Evolutionary conservation across 2,113 vertebrate species (phyloP), one percentile per base, ranked within the genome.

Genomic region (Rynchops niger): DNA sequence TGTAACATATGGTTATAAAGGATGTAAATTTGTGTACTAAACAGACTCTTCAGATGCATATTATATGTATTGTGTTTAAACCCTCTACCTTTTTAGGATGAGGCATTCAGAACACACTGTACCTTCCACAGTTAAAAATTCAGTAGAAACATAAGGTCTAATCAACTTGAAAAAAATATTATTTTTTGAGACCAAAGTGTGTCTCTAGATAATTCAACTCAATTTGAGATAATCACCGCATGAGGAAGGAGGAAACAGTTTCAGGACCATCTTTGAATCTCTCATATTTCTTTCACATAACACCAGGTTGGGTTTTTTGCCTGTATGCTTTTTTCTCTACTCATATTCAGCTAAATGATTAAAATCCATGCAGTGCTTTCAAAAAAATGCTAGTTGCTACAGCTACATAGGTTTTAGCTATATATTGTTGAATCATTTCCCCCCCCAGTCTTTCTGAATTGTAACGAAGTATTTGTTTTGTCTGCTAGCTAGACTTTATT

Each of bases 1-100:
- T 99, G 88, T 12, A 90, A 83, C 50, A 83, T 18, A 93, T 17
- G 45, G 32, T 38, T 4, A 40, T 1, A 45, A 47, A 71, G 72
- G 42, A 86, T 16, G 80, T 1, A 45, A 91, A 91, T 77, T 53
- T 21, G 40, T 47, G 26, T 23, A 69, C 70, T 85, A 18, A 93
- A 53, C 58, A 82, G 17, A 5, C 47, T 29, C 47, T 12, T 42
- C 47, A 79, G n/a, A 55, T 62, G 70, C 12, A 21, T 58, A 78
- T 32, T 40, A 4, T 3, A 42, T 12, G 23, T 20, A 15, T 5
- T 29, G 13, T 25, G 38, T 10, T 70, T 53, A 66, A 62, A 40
- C 7, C 16, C 50, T 11, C 63, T 50, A 43, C 42, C 21, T 82
- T 50, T 50, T 22, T 27, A 36, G 52, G 56, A 49, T 27, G 43